Evolutionary conservation across 2,797 vertebrate species (phyloP).

Genomic region (Lophura swinhoii): DNA sequence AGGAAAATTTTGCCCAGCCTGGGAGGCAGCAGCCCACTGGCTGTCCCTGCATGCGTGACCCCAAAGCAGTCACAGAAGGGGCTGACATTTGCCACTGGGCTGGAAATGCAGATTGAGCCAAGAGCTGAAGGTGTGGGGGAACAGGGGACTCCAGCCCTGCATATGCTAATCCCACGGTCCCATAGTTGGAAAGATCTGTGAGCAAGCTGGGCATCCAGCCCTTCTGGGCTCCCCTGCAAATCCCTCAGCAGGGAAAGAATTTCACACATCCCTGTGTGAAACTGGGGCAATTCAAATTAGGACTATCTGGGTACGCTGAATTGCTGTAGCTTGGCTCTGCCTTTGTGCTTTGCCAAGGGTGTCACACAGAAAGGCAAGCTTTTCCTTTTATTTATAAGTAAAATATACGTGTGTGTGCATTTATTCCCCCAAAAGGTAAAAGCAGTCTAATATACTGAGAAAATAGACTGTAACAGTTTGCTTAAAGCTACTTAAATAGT

Average conservation of each 20-base stretch:
- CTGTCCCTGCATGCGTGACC: not conserved
- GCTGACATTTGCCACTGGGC: not conserved
- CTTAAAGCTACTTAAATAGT: constrained; percentile 10
- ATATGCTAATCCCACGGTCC: rapidly evolving
- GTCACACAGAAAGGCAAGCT: not conserved
- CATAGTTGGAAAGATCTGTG: not conserved
- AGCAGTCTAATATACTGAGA: not conserved
- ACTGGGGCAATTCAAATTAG: not conserved
- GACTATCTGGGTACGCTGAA: not conserved
- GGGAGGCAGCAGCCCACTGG: not conserved
- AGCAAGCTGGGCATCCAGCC: not conserved
- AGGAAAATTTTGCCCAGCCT: not conserved
- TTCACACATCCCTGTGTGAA: not conserved
- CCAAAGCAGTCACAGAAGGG: not conserved
- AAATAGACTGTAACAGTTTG: not conserved
- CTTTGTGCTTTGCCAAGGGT: not conserved
- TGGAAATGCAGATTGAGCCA: not conserved
- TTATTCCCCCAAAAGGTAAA: not conserved
- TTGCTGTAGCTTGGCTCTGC: not conserved
- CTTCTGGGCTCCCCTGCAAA: not conserved
- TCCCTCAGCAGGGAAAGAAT: not conserved
- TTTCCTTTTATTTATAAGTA: not conserved
- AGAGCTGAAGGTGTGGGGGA: rapidly evolving
- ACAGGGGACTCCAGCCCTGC: not conserved
- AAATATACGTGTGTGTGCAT: not conserved